A percentile compares a stretch with the other conserved stretches of the same genome.
Evolutionary conservation across 64 coral and sea anemone species (phyloP).

Genomic region (Porites lutea): DNA sequence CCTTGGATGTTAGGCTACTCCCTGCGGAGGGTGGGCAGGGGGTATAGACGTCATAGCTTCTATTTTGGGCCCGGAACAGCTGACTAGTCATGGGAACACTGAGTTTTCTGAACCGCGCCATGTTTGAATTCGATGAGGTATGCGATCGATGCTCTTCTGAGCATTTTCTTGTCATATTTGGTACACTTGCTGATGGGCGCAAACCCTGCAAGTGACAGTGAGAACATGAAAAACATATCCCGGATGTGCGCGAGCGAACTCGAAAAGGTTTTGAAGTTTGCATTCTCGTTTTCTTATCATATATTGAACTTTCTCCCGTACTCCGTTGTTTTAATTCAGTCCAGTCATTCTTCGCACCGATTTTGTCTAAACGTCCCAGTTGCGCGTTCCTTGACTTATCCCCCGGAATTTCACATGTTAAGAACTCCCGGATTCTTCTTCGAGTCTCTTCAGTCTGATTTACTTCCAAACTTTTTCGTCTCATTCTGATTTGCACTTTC

Average conservation of each 20-base stretch:
- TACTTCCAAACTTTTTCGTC: constrained; percentile 6
- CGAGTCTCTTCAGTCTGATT: constrained; percentile 12
- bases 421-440: constrained; percentile 32
- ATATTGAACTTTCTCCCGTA: not conserved
- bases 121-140: not conserved
- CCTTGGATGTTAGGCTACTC: not conserved
- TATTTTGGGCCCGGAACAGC: not conserved
- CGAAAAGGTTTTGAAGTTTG: not conserved
- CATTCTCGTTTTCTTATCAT: not conserved
- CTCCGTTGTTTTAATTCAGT: not conserved
- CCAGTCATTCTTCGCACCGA: not conserved
- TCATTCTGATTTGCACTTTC: not conserved
- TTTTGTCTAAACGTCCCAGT: not conserved
- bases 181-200: not conserved
- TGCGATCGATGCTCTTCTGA: not conserved
- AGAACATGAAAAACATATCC: not conserved
- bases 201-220: not conserved
- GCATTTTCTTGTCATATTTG: not conserved
- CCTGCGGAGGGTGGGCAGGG: not conserved
- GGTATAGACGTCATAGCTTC: not conserved
- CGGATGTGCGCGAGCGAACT: constrained; percentile 6
- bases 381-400: not conserved
- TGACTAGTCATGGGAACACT: not conserved
- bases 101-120: not conserved
- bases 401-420: constrained; percentile 4